Evolutionary conservation across 2,113 vertebrate species (phyloP).

Genomic region (Syngnathus floridae): DNA sequence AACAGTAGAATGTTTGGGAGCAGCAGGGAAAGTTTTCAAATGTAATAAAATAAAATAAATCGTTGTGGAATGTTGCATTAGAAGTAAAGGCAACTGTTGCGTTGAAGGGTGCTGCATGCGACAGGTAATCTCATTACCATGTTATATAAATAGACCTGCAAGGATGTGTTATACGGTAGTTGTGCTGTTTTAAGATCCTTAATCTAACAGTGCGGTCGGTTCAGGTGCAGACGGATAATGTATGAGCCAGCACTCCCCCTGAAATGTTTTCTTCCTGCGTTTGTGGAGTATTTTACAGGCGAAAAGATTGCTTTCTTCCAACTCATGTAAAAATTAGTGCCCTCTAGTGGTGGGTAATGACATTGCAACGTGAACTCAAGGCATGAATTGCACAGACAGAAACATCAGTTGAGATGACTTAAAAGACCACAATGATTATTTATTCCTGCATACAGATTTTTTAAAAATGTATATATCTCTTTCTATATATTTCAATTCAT

Average conservation of each 20-base stretch:
- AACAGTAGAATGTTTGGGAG: too few relatives aligned
- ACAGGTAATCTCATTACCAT: conserved; percentile 57
- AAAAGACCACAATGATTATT: conserved; percentile 45
- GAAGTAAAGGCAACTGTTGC: conserved; percentile 6
- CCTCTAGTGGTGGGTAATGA: conserved; percentile 59
- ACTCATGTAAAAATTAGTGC: conserved; percentile 43
- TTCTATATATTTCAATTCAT: conserved; percentile 6
- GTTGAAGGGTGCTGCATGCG: conserved; percentile 2
- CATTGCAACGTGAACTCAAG: conserved; percentile 14
- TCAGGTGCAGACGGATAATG: not conserved
- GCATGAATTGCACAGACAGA: not conserved
- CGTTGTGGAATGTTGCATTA: not conserved
- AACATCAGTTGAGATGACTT: conserved; percentile 7
- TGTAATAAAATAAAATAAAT: not conserved
- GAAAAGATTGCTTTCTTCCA: not conserved
- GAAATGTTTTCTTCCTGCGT: conserved; percentile 5
- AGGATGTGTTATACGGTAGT: conserved; percentile 22
- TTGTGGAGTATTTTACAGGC: not conserved
- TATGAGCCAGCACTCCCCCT: not conserved
- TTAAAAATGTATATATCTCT: conserved; percentile 7
- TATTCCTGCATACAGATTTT: conserved; percentile 52
- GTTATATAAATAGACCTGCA: conserved; percentile 55
- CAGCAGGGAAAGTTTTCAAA: too few relatives aligned
- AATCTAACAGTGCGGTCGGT: conserved; percentile 40
- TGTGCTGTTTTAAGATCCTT: conserved; percentile 58